Evolutionary conservation across 2,113 vertebrate species (phyloP), one percentile per base, ranked within the genome.

Genomic region (Passer montanus): DNA sequence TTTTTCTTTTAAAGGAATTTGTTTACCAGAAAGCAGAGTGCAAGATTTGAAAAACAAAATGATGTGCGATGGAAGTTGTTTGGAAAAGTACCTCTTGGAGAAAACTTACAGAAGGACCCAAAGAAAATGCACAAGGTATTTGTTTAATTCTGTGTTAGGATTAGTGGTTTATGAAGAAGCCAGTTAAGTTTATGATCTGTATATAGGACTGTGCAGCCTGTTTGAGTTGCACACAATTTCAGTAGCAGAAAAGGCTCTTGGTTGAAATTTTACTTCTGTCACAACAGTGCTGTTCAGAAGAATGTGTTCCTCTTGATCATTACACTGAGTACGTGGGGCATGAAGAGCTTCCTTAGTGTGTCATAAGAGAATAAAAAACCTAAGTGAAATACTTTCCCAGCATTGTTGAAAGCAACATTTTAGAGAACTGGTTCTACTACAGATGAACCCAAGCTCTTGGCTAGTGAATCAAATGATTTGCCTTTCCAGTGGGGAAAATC

Each of bases 51-150:
- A 89, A 98, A 98, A 79, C 98, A 97, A 72, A 98, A 86, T 91
- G 98, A 99, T 94, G 97, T 98, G 55, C 98, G 98, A 49, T 99
- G 99, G 99, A 99, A 98, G 92, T 98, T 99, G 56, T 99, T 99
- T 97, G 99, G 99, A 68, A 99, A 98, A 97, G 97, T 98, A 35
- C 98, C 98, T 24, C 97, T 94, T 13, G 96, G 98, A 79, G 98
- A 99, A 86, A 97, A 93, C 76, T 97, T 97, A 44, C 84, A 96
- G 67, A 99, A 97, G 96, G 98, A 99, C 56, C 94, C 98, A 6
- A 98, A 97, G 97, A 98, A 95, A 96, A 97, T 96, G 33, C 98
- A 98, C 58, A 99, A 99, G 99, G 99, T 99, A 98, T 68, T 84
- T 84, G 17, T 56, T 49, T 23, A 50, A 47, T 85, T 86, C 30